Evolutionary conservation across 2,797 vertebrate species (phyloP).

Genomic region (Pangasius larnaudii): DNA sequence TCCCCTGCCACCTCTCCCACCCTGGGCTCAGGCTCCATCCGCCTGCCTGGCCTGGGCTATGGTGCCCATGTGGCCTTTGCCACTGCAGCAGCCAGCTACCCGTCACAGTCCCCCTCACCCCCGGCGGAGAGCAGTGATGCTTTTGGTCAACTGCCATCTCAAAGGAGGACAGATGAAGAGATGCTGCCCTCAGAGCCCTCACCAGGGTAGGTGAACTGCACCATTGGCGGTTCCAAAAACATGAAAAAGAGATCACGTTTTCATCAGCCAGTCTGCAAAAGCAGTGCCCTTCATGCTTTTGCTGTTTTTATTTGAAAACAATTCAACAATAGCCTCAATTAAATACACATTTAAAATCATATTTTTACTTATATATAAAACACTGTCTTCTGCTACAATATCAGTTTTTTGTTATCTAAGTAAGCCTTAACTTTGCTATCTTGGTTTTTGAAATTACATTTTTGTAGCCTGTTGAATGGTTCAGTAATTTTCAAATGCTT

Average conservation of each 20-base stretch:
- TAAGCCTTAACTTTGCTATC: constrained; percentile 8
- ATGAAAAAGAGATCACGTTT: constrained; percentile 66
- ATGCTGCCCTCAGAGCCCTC: constrained; percentile 94
- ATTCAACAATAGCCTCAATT: constrained; percentile 37
- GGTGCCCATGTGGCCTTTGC: constrained; percentile 89
- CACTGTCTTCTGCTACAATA: neutral
- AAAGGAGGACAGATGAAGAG: constrained; percentile 92
- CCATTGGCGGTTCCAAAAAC: constrained; percentile 70
- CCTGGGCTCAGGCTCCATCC: constrained; percentile 84
- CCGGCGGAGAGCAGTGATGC: constrained; percentile 89
- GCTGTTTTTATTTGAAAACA: constrained; percentile 35
- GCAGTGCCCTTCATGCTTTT: constrained; percentile 54
- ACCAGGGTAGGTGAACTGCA: constrained; percentile 92
- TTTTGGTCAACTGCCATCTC: constrained; percentile 92
- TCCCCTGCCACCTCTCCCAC: constrained; percentile 90
- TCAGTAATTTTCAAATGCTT: constrained; percentile 46
- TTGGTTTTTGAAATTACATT: constrained; percentile 24
- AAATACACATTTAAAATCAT: constrained; percentile 37
- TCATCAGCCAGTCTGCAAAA: constrained; percentile 58
- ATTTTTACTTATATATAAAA: neutral
- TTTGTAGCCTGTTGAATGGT: constrained; percentile 26
- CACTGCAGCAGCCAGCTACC: constrained; percentile 88
- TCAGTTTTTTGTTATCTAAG: neutral
- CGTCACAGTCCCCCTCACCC: constrained; percentile 86
- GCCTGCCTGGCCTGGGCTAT: constrained; percentile 79